A percentile compares a stretch with the other conserved stretches of the same genome.
Evolutionary conservation across 2,888 invertebrate species (phyloP).

Genomic region (Drosophila mettleri): DNA sequence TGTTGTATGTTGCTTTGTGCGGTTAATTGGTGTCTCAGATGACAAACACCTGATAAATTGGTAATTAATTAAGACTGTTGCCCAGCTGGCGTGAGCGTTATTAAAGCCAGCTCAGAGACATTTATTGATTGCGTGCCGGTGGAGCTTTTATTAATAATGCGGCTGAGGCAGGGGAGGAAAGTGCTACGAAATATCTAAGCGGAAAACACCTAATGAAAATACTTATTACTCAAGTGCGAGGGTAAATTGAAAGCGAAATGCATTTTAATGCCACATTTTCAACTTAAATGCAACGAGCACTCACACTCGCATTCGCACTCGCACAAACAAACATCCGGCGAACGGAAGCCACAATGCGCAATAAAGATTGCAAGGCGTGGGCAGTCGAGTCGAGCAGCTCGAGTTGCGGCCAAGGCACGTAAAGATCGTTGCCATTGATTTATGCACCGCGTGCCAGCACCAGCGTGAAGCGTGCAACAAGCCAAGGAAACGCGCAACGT

Average conservation of each 20-base stretch:
- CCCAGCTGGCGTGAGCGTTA: constrained; percentile 36
- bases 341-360: constrained; percentile 74
- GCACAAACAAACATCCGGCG: constrained; percentile 40
- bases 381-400: constrained; percentile 37
- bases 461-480: constrained; percentile 78
- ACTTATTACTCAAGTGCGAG: constrained; percentile 57
- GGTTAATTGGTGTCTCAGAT: constrained; percentile 61
- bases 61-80: constrained; percentile 65
- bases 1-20: constrained; percentile 7
- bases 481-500: constrained; percentile 50
- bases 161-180: constrained; percentile 7
- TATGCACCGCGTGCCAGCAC: constrained; percentile 72
- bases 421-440: constrained; percentile 81
- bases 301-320: constrained; percentile 22
- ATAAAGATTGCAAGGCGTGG: constrained; percentile 71
- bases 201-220: constrained; percentile 76
- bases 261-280: constrained; percentile 78
- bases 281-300: constrained; percentile 58
- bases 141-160: constrained; percentile 64
- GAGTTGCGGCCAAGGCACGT: constrained; percentile 63
- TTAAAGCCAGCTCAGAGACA: constrained; percentile 46
- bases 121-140: constrained; percentile 37
- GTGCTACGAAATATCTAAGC: constrained; percentile 59
- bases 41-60: constrained; percentile 75
- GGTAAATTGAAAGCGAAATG: constrained; percentile 78